Percentiles rank a stretch among this genome's conserved stretches.
Evolutionary conservation across 2,888 invertebrate genomes (phyloP).

Genomic region (Orthosia incerta): DNA sequence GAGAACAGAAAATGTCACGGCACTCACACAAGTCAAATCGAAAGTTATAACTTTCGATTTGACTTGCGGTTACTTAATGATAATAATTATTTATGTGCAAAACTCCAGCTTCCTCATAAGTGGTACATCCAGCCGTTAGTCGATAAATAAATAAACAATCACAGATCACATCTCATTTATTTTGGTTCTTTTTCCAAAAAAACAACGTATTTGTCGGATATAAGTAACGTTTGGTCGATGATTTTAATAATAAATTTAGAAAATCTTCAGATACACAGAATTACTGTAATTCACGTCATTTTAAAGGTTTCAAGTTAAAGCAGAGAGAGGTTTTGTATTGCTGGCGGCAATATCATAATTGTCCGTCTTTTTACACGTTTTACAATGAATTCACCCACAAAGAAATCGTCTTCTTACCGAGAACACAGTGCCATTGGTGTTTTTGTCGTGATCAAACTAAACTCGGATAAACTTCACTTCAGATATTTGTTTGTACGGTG

Average conservation of each 20-base stretch:
- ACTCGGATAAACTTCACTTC: slow-evolving; percentile 1
- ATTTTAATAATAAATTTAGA: slow-evolving; percentile 11
- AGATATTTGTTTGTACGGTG: slow-evolving; percentile 12
- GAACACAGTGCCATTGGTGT: slow-evolving; percentile 41
- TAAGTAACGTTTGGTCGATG: slow-evolving; percentile 45
- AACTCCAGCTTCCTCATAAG: too few species aligned
- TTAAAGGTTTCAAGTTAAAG: neutral
- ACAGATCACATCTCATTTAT: slow-evolving; percentile 29
- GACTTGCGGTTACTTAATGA: slow-evolving; percentile 2
- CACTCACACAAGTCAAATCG: too few species aligned
- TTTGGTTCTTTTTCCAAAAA: slow-evolving; percentile 52
- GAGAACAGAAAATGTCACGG: slow-evolving; percentile 9
- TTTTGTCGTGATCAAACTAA: slow-evolving; percentile 10
- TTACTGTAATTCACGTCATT: neutral
- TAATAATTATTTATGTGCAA: too few species aligned
- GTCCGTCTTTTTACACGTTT: neutral
- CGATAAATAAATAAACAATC: slow-evolving; percentile 13
- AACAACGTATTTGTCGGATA: slow-evolving; percentile 15
- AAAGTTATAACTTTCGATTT: slow-evolving; percentile 6
- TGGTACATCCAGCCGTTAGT: neutral
- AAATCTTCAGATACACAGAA: neutral
- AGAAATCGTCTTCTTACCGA: slow-evolving; percentile 9
- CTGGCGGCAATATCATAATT: neutral
- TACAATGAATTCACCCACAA: slow-evolving; percentile 4
- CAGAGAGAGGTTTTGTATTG: neutral